These are phyloP conservation scores for Cordylochernes scorpioides DNA, from an alignment of 2,888 invertebrate species.

Conservation along the genomic window DNA sequence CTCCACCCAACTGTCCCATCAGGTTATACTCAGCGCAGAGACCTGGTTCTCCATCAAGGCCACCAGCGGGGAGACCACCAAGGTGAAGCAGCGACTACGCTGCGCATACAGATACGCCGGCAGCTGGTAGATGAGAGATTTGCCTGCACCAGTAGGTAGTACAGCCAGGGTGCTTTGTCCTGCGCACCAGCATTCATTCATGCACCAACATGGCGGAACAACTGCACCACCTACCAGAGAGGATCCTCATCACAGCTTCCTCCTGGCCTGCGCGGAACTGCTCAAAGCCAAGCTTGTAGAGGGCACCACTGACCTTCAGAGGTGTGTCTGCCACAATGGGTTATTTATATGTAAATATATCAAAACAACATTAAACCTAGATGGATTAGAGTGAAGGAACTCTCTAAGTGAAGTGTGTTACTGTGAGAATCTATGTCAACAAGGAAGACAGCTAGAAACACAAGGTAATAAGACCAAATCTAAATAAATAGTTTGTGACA, in stretches of 20 bases:
- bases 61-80: constrained; percentile 27
- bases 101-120: constrained; percentile 25
- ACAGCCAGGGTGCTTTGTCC: constrained; percentile 51
- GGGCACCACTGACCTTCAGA: constrained; percentile 31
- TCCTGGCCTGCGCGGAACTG: constrained; percentile 63
- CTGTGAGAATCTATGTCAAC: too few relatives aligned
- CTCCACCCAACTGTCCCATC: too few relatives aligned
- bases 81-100: constrained; percentile 19
- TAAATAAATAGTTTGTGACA: too few relatives aligned
- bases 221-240: constrained; percentile 44
- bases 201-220: too few relatives aligned
- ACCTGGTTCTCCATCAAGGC: constrained; percentile 28
- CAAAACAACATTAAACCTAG: too few relatives aligned
- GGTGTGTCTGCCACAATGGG: constrained; percentile 6
- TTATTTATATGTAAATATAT: too few relatives aligned
- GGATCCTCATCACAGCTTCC: constrained; percentile 52
- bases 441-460: too few relatives aligned
- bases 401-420: too few relatives aligned
- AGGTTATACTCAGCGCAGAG: too few relatives aligned
- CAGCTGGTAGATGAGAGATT: constrained; percentile 27
- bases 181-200: too few relatives aligned
- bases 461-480: too few relatives aligned
- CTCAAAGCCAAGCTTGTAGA: constrained; percentile 49
- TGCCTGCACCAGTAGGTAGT: constrained; percentile 27
- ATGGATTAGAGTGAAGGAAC: too few relatives aligned